Evolutionary conservation across 2,888 invertebrate genomes (phyloP), one percentile per base, ranked within the genome.

Genomic region (Eristalis arbustorum): DNA sequence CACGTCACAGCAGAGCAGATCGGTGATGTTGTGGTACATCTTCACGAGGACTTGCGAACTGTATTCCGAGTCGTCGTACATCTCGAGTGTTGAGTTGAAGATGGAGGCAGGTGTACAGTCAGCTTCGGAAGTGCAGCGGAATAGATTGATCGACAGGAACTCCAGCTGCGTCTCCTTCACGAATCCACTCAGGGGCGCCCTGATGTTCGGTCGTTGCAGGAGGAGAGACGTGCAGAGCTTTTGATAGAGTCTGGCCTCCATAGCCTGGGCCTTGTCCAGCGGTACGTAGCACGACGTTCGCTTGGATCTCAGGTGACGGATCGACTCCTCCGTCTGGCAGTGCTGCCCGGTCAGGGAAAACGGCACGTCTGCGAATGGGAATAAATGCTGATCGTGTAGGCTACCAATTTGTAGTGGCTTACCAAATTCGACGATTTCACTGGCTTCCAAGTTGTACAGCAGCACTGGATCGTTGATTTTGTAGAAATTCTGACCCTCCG

Each of bases 261-360:
- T 77, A 11, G 68, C 71, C 57, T 90, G 89, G 59, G 90, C 34
- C 25, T 90, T 89, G 0, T 88, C 69, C 0, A 73, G 42, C 6
- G 90, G 84, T 11, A 90, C 25, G 0, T 89, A 87, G 66, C 92
- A 92, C n/a, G 79, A 69, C 57, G 88, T 89, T 4, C 68, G 79
- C 4, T 79, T 61, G 0, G 89, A 57, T 62, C 89, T 89, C 68
- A 93, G 84, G 75, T 92, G 90, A 22, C 89, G 89, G 22, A 93
- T 37, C 0, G 91, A 85, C 25, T 91, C 90, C 34, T 76, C 85
- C 1, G 92, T 69, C 57, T 89, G 90, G 63, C 93, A 93, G 22
- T 87, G 76, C 3, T 90, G 75, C 11, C 89, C 89, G n/a, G 89
- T 89, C 13, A 91, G 89, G 1, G 90, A 89, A 80, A 89, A 83